Evolutionary conservation across 1,140 invertebrate species (phyloP), one percentile per base, ranked within the genome.

Genomic region (Drosophila sechellia): DNA sequence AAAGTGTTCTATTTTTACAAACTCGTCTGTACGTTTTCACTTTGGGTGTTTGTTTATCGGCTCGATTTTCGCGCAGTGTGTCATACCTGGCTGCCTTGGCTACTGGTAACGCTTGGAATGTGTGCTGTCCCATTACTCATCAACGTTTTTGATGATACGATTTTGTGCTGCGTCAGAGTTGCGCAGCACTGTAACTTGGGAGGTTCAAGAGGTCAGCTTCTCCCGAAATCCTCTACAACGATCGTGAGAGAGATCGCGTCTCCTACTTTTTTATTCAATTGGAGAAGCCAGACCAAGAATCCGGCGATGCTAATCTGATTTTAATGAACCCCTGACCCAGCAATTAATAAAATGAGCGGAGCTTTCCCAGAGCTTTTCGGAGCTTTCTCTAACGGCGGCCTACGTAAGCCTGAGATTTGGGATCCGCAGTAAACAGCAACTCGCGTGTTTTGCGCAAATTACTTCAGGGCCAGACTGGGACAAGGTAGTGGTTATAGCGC

Each of bases 141-240:
- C 46, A 45, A 31, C 60, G 42, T 4, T n/a, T 43, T 37, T 52
- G 25, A 8, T 34, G 25, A 13, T 37, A 6, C 15, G 25, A 13
- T 37, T 58, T 71, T 46, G 2, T 68, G 81, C 77, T 77, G 72
- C 58, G 80, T 84, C 80, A 84, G 43, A 25, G 34, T 12, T 6
- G 42, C 56, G 43, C 11, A 20, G 37, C 57, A 39, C 11, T 13
- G 6, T 10, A 31, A 31, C 20, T 22, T 49, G 15, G 5, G 25
- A 40, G 17, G 12, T n/a, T 17, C 13, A 13, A 40, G 15, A 54
- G 31, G 15, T 60, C 42, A 20, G 15, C 31, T 58, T 61, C 22
- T 40, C 45, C 31, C 6, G 37, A 57, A 37, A 22, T 37, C 42
- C 58, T 63, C 35, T 22, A 20, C 27, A 34, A 58, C 40, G 49